Base-by-base conservation (phyloP, 2,797 vertebrate species). In the Acrossocheilus wenchowensis region DNA sequence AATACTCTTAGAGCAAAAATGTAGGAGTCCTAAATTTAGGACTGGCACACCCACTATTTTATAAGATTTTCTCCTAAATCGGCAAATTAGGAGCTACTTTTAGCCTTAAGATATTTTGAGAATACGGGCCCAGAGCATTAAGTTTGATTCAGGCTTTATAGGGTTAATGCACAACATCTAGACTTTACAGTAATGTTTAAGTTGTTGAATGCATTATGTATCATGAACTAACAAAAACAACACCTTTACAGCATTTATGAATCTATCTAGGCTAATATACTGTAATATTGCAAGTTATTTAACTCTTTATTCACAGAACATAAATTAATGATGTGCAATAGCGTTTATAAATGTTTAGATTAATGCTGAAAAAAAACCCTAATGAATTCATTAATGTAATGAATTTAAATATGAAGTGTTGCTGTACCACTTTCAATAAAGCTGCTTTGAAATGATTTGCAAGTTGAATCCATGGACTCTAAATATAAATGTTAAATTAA, bases 371-470 rank as follows among this genome's bases (percentile, higher is more conserved):
- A 54, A 11, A 60, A 54, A 54, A 23, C 19, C 17, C 17, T 54
- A 4, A 66, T 8, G 15, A 30, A 34, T 66, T 34, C 15, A 66
- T 66, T 43, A 43, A 43, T 62, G 66, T 69, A 30, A 19, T 69
- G 4, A n/a, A 30, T 36, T 17, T 10, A 34, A 26, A 19, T 10
- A 7, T 66, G 3, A 64, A 34, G 39, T 39, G 15, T 19, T 30
- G 17, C 78, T 66, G n/a, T 1, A 60, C 19, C 2, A 19, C 11
- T 54, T 77, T 77, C 23, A 19, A 41, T 39, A 30, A 30, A 52
- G 17, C 45, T 75, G n/a, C 41, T 74, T 74, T 74, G 43, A 77
- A 54, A 30, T 54, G 26, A 57, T 39, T 78, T 57, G 43, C 72
- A 57, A 21, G 50, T 23, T 19, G 26, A 54, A 23, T 52, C 14